Base-by-base conservation (phyloP, 2,888 invertebrate species). In the Allolobophora icterica region DNA sequence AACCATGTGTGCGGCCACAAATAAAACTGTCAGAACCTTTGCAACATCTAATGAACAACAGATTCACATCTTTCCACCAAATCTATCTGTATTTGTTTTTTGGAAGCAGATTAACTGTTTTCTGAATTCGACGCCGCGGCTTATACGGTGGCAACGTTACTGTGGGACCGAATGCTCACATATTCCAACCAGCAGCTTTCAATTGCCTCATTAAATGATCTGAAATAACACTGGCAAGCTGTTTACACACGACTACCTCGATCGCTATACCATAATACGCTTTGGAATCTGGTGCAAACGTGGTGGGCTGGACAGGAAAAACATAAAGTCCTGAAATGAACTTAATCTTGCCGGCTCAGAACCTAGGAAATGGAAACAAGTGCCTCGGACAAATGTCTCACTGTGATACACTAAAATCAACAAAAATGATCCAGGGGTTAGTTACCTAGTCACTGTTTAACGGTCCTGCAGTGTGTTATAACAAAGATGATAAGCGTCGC, bases 71-170 rank as follows among this genome's bases (percentile, higher is more conserved):
- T 71, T n/a, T 71, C 71, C 71, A 11, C 5, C 30, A 71, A 71
- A 71, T n/a, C n/a, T n/a, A 71, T n/a, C 71, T 71, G 30, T 71
- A n/a, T 71, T 71, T 71, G n/a, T n/a, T 71, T 71, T 71, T 71
- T 71, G 71, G 71, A n/a, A 0, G 71, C 71, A 71, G 8, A 71
- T 71, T 71, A 71, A n/a, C 71, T 71, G 71, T n/a, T n/a, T 71
- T n/a, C 71, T 71, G 71, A 71, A n/a, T n/a, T 30, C 30, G 8
- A 71, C 30, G 2, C 1, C 1, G 30, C 13, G n/a, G 30, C 52
- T 52, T 24, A 24, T 24, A 24, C 24, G 5, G 13, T 71, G 24
- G 52, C 52, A 6, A 30, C 30, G 8, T 71, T n/a, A 1, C 71
- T 52, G 30, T 30, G 71, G 0, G 71, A n/a, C 30, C 11, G n/a